Base-by-base conservation (phyloP, 2,888 invertebrate genomes). In the Cephalotes varians region DNA sequence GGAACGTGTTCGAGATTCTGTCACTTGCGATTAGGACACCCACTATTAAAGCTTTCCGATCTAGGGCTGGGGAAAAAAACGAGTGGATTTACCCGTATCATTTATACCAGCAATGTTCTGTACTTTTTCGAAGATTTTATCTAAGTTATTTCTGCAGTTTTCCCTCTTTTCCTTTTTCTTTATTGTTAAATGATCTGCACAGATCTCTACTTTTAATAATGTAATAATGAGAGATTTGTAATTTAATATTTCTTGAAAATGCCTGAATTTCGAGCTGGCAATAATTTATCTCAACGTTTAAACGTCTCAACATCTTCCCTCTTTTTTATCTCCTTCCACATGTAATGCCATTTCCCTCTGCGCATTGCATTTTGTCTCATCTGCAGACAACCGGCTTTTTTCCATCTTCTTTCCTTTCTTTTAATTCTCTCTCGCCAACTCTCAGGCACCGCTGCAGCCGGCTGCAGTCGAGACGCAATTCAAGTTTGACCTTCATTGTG, bases 401-500 rank as follows among this genome's bases (percentile, higher is more conserved):
- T 62, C 83, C 51, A 47, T 81, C 37, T 73, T 56, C 44, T 60
- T 58, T 58, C 60, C 76, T 69, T 67, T 73, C 81, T 81, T 82
- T 67, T 69, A 58, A 67, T 73, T 21, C 40, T 65, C 74, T 54
- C 62, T 74, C 58, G 18, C 44, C 47, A 58, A 34, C 25, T 64
- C 60, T 44, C 37, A 62, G 37, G 79, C 54, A 25, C 37, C 81
- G 67, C 71, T 85, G 86, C 86, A 87, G 60, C 62, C 65, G 82
- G 67, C 84, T 82, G 79, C 90, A 86, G 74, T 58, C 76, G 81
- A 87, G 88, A 89, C 89, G 88, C 88, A 86, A 87, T 91, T 88
- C 87, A 80, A 81, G 83, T 88, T 87, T 91, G 91, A 92, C 92
- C 92, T 92, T 92, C 91, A 87, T 84, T 85, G 84, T 88, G 88